Percentiles rank a stretch among this genome's conserved stretches.
phyloP scores from a whole-genome alignment of 1,140 invertebrate species.

The Halesus radiatus region DNA sequence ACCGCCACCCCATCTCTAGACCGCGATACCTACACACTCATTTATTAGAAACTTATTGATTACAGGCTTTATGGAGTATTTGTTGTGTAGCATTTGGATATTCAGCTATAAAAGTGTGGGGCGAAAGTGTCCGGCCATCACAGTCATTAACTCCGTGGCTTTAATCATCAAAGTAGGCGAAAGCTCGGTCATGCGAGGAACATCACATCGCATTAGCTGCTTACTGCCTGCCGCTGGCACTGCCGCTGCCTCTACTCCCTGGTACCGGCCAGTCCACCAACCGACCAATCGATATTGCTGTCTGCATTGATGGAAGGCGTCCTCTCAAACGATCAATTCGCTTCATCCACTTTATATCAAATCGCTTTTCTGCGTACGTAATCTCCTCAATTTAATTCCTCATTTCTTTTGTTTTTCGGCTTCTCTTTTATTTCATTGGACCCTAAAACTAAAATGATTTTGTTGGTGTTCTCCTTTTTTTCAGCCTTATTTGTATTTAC shows the following conservation, averaged over 20 bases:
- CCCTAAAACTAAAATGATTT: no score
- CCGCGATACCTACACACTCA: not conserved
- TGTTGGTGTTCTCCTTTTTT: no score
- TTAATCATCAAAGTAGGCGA: slow-evolving; percentile 42
- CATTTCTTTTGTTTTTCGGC: no score
- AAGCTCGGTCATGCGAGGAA: slow-evolving; percentile 27
- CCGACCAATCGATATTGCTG: slow-evolving; percentile 30
- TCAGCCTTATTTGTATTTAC: no score
- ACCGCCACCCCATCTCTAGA: not conserved
- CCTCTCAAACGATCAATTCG: slow-evolving; percentile 8
- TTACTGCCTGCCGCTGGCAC: not conserved
- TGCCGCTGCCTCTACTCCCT: no score
- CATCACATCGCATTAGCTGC: slow-evolving; percentile 40
- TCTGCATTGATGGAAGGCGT: slow-evolving; percentile 16
- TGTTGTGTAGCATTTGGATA: not conserved
- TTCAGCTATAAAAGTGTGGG: slow-evolving; percentile 17
- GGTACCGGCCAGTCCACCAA: not conserved
- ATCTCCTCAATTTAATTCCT: not conserved
- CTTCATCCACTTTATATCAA: no score
- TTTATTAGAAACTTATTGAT: slow-evolving; percentile 20
- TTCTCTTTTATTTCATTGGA: no score
- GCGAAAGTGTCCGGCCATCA: slow-evolving; percentile 21
- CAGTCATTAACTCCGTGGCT: slow-evolving; percentile 39
- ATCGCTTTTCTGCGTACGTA: no score
- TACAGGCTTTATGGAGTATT: slow-evolving; percentile 8